These are phyloP conservation scores for Semaprochilodus insignis DNA, from an alignment of 2,797 vertebrate genomes.

Conservation along the genomic window DNA sequence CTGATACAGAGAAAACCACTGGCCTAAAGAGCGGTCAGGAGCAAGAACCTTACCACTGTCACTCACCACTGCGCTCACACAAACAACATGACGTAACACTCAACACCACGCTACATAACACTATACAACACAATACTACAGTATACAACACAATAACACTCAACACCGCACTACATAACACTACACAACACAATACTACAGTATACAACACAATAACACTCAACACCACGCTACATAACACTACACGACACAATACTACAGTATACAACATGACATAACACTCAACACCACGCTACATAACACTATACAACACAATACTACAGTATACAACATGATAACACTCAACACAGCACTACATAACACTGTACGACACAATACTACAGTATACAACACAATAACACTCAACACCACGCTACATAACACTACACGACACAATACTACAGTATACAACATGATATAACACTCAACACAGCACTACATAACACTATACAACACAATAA, in stretches of 20 bases:
- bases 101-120: neutral
- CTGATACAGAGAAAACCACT: neutral
- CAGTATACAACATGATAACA: neutral
- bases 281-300: neutral
- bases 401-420: no score
- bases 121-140: neutral
- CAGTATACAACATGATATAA: neutral
- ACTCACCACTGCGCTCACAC: neutral
- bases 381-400: no score
- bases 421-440: neutral
- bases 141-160: neutral
- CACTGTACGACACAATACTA: no score
- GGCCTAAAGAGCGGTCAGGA: neutral
- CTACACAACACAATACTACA: no score
- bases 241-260: neutral
- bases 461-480: neutral
- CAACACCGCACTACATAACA: neutral
- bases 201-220: no score
- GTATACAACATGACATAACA: neutral
- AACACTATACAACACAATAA: neutral
- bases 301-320: neutral
- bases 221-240: no score
- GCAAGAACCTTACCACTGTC: neutral
- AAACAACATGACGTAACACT: neutral
- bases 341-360: neutral